These are phyloP conservation scores for Ridgeia piscesae DNA, from an alignment of 1,140 invertebrate species.

Conservation along the genomic window DNA sequence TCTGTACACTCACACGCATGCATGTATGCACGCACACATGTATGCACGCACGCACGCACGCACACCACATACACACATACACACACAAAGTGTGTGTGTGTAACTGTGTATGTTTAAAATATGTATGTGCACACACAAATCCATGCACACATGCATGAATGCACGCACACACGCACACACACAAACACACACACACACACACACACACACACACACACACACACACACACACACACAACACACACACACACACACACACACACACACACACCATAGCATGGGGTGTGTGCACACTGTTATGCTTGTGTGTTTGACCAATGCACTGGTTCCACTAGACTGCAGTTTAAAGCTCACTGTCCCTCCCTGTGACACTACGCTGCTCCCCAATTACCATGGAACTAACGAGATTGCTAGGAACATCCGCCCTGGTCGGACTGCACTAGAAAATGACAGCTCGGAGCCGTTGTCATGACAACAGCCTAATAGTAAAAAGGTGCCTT, in stretches of 20 bases:
- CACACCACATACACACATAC: no score
- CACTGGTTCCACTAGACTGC: background rate
- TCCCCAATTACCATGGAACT: background rate
- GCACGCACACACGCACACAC: no score
- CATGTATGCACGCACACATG: no score
- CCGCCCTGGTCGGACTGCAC: background rate
- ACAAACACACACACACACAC: no score
- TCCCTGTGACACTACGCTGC: background rate
- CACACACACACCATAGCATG: background rate
- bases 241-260: background rate
- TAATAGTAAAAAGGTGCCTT: background rate
- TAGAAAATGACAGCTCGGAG: background rate
- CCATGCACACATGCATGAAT: no score
- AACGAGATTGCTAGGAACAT: background rate
- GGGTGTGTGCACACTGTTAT: background rate
- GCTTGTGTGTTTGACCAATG: background rate
- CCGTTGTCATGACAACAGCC: background rate
- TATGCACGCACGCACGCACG: no score
- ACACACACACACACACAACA: background rate
- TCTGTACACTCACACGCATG: no score
- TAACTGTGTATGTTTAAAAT: no score
- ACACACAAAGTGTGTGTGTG: no score
- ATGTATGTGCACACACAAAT: no score
- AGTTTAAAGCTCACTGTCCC: background rate
- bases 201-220: background rate